Conservation (phyloP, 2,113 vertebrate species). For the Paraplagusia blochii region DNA sequence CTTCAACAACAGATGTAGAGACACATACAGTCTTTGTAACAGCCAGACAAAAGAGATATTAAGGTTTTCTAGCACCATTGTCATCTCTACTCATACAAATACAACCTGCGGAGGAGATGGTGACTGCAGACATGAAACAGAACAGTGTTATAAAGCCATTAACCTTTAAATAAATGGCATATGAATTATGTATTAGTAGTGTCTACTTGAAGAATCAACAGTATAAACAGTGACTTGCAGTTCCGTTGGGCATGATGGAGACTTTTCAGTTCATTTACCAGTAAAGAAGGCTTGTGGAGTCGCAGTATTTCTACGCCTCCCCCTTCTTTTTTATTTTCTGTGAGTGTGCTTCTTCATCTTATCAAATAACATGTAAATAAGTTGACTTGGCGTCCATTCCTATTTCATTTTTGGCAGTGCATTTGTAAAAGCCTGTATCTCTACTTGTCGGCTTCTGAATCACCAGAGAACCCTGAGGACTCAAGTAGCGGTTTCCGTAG, state of each 20-base stretch:
- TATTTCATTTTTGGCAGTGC: conserved; percentile 87
- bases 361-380: conserved; percentile 88
- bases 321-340: not conserved
- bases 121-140: conserved; percentile 15
- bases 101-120: not conserved
- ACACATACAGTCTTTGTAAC: too few relatives aligned
- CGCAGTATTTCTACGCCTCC: conserved; percentile 1
- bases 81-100: too few relatives aligned
- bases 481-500: conserved; percentile 86
- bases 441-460: conserved; percentile 83
- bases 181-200: conserved; percentile 19
- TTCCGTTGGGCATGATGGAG: conserved; percentile 52
- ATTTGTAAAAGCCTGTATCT: conserved; percentile 89
- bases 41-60: too few relatives aligned
- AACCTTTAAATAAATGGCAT: conserved; percentile 24
- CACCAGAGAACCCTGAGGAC: conserved; percentile 86
- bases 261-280: conserved; percentile 24
- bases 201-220: conserved; percentile 49
- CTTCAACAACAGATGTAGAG: too few relatives aligned
- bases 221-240: conserved; percentile 70
- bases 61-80: too few relatives aligned
- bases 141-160: conserved; percentile 10
- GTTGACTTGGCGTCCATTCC: conserved; percentile 89
- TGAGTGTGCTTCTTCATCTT: not conserved
- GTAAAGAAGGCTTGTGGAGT: conserved; percentile 4